Percentiles rank a stretch among this genome's conserved stretches.
Conservation (phyloP, 1,140 invertebrate species). For the Hylaeus anthracinus region DNA sequence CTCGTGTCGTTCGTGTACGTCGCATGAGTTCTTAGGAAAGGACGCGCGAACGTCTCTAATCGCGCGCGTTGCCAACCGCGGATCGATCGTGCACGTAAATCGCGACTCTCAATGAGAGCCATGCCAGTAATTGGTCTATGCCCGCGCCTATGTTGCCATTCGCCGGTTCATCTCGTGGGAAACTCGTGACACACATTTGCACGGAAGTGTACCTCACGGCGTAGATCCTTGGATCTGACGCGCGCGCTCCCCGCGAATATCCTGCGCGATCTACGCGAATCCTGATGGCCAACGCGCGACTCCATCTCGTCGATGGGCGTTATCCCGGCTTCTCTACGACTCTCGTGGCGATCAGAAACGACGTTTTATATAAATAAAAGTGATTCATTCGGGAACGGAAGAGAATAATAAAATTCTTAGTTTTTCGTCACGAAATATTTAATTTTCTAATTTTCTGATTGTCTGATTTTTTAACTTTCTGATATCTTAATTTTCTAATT, state of each 20-base stretch:
- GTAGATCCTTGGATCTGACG: slow-evolving; percentile 53
- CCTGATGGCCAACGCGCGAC: background rate
- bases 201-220: slow-evolving; percentile 62
- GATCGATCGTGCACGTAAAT: slow-evolving; percentile 53
- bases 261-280: slow-evolving; percentile 29
- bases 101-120: slow-evolving; percentile 48
- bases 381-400: too few species aligned
- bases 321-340: background rate
- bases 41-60: background rate
- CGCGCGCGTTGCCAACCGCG: slow-evolving; percentile 9
- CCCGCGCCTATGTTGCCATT: slow-evolving; percentile 64
- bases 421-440: too few species aligned
- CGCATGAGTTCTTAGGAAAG: background rate
- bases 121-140: slow-evolving; percentile 64
- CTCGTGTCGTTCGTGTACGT: too few species aligned
- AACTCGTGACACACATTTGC: slow-evolving; percentile 74
- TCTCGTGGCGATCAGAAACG: background rate
- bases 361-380: background rate
- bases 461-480: too few species aligned
- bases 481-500: too few species aligned
- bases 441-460: too few species aligned
- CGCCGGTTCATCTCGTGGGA: slow-evolving; percentile 71
- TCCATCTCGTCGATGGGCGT: background rate
- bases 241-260: slow-evolving; percentile 17
- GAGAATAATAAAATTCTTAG: too few species aligned